Conservation (phyloP, 2,888 invertebrate species). For the Peribatodes rhomboidaria region DNA sequence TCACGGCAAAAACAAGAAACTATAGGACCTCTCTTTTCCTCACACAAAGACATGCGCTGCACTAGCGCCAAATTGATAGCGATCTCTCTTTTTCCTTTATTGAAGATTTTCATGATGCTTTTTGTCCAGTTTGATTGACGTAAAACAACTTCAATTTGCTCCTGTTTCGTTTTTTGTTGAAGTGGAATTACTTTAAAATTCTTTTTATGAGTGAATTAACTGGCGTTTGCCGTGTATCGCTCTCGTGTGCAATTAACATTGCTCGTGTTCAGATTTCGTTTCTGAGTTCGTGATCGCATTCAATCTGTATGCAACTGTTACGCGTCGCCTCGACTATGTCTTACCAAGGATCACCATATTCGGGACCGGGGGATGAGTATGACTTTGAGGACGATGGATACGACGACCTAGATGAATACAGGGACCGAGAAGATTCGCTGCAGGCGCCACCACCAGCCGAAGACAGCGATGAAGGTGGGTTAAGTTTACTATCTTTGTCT, state of each 20-base stretch:
- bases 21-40: constrained; percentile 59
- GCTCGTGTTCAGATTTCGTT: constrained; percentile 69
- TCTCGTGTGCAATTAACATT: constrained; percentile 57
- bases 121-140: constrained; percentile 66
- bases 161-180: constrained; percentile 70
- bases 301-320: constrained; percentile 86
- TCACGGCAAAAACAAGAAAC: constrained; percentile 32
- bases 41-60: constrained; percentile 20
- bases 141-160: constrained; percentile 79
- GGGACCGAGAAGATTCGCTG: constrained; percentile 87
- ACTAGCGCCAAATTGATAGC: constrained; percentile 48
- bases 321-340: constrained; percentile 88
- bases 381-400: constrained; percentile 91
- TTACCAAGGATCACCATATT: constrained; percentile 89
- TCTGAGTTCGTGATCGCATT: constrained; percentile 75
- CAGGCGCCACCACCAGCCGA: constrained; percentile 87
- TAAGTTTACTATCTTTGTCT: constrained; percentile 74
- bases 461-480: constrained; percentile 85
- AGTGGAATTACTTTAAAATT: constrained; percentile 66
- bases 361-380: constrained; percentile 90
- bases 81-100: constrained; percentile 29
- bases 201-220: constrained; percentile 78
- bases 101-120: constrained; percentile 40
- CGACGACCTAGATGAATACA: constrained; percentile 89
- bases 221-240: constrained; percentile 65